These are phyloP conservation scores for Odobenus rosmarus DNA, from an alignment of 2,113 vertebrate genomes.

Conservation along the genomic window DNA sequence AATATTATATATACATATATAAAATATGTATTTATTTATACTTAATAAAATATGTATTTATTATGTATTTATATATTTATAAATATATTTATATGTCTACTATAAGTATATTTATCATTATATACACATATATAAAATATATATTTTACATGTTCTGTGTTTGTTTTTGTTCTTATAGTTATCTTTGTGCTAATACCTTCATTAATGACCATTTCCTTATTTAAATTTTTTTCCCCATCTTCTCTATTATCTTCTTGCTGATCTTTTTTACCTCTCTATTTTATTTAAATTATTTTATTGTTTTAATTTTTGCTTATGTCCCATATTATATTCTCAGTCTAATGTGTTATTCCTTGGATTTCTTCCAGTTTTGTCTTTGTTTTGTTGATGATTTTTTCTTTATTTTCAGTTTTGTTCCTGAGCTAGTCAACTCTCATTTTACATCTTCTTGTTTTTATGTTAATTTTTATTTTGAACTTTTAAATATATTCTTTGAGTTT, in stretches of 20 bases:
- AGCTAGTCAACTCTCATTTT: neutral
- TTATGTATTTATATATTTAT: no score
- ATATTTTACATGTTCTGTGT: neutral
- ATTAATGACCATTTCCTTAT: neutral
- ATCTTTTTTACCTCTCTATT: neutral
- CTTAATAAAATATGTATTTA: no score
- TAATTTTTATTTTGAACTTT: slow-evolving; percentile 4
- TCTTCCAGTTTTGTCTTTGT: neutral
- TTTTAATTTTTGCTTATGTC: neutral
- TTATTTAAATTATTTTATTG: neutral
- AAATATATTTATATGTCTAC: no score
- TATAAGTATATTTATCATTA: neutral
- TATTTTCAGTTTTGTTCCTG: neutral
- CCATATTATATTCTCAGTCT: neutral
- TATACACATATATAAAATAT: neutral
- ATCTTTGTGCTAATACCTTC: neutral
- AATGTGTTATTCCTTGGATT: neutral
- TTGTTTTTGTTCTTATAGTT: neutral
- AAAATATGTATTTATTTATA: neutral
- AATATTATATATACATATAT: neutral
- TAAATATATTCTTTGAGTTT: neutral
- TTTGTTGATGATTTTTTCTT: neutral
- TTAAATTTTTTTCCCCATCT: neutral
- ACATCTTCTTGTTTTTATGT: neutral
- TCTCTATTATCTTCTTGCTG: neutral